These are phyloP conservation scores for Zelleria hepariella DNA, from an alignment of 2,888 invertebrate species.

Conservation along the genomic window DNA sequence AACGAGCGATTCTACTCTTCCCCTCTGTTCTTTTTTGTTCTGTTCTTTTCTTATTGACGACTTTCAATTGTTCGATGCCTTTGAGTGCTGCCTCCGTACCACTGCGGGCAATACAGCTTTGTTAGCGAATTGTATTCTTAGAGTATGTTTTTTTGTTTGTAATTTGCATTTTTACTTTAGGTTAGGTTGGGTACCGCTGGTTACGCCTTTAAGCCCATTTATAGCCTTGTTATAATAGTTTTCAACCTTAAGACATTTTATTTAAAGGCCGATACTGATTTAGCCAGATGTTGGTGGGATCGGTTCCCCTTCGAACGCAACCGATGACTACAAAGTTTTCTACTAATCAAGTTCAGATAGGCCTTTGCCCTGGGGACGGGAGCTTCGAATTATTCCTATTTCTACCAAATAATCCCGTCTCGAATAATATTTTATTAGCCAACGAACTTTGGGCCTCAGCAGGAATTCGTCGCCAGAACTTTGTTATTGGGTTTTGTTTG, in stretches of 20 bases:
- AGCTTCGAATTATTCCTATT: conserved; percentile 1
- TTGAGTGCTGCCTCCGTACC: neutral
- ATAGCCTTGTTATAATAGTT: too few relatives aligned
- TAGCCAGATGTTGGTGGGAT: neutral
- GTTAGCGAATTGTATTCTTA: neutral
- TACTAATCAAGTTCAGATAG: conserved; percentile 8
- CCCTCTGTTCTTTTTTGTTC: neutral
- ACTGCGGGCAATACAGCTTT: neutral
- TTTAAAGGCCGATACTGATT: neutral
- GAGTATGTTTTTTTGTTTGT: neutral
- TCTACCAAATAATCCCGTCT: conserved; percentile 3
- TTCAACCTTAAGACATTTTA: too few relatives aligned
- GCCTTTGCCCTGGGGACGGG: neutral
- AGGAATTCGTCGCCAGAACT: neutral
- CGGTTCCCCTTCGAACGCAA: neutral
- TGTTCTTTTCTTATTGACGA: neutral
- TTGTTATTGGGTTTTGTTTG: neutral
- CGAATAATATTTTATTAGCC: neutral
- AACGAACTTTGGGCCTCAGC: neutral
- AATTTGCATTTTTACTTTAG: neutral
- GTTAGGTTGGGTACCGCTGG: too few relatives aligned
- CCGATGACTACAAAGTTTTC: conserved; percentile 11
- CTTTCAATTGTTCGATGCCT: conserved; percentile 1
- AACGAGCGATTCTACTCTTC: conserved; percentile 1
- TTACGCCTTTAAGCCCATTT: too few relatives aligned